phyloP scores from a whole-genome alignment of 2,797 vertebrate species.

The Melanotaenia trifasciata region DNA sequence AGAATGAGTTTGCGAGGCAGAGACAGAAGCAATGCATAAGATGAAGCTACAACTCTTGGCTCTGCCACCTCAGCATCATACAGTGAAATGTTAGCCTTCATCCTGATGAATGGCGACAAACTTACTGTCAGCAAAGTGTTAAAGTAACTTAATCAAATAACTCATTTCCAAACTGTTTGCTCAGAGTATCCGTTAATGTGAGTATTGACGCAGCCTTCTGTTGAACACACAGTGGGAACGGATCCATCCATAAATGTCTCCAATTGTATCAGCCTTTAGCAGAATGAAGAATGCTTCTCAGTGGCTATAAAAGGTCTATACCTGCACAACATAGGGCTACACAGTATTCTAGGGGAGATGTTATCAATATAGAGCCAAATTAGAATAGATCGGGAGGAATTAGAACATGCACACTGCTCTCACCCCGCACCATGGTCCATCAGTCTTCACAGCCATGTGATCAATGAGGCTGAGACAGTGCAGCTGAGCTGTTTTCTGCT shows the following conservation, averaged over 20 bases:
- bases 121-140: constrained; percentile 50
- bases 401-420: constrained; percentile 67
- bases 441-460: constrained; percentile 64
- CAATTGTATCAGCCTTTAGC: constrained; percentile 38
- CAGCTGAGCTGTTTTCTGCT: constrained; percentile 70
- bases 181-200: constrained; percentile 50
- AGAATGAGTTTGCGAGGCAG: constrained; percentile 31
- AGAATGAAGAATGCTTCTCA: constrained; percentile 55
- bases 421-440: constrained; percentile 47
- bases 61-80: constrained; percentile 40
- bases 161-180: constrained; percentile 62
- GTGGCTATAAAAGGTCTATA: constrained; percentile 25
- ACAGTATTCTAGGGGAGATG: constrained; percentile 46
- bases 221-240: constrained; percentile 27
- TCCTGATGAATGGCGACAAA: constrained; percentile 56
- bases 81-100: constrained; percentile 36
- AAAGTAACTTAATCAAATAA: constrained; percentile 67
- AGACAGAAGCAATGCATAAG: constrained; percentile 17
- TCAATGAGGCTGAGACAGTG: constrained; percentile 67
- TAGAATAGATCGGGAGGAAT: constrained; percentile 79
- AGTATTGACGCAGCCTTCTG: constrained; percentile 59
- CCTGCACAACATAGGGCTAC: constrained; percentile 18
- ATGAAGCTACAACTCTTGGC: constrained; percentile 16
- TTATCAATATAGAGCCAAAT: constrained; percentile 80
- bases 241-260: constrained; percentile 56